Percentiles rank a stretch among this genome's conserved stretches.
Evolutionary conservation across 2,113 vertebrate species (phyloP).

Genomic region (Callocephalon fimbriatum): DNA sequence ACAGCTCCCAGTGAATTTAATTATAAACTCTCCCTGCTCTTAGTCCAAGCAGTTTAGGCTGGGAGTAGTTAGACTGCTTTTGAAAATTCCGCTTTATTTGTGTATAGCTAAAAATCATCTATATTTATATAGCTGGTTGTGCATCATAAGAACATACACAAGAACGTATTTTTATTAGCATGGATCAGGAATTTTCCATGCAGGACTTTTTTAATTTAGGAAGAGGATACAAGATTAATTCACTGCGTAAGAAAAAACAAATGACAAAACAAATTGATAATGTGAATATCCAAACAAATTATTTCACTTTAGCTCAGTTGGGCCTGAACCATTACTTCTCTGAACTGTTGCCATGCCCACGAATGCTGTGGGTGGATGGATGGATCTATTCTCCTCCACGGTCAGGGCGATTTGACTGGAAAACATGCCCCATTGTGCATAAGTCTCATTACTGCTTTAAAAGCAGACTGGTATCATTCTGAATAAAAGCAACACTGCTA

Average conservation of each 20-base stretch:
- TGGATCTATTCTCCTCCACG: rapidly evolving
- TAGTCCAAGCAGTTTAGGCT: constrained; percentile 24
- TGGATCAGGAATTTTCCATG: not conserved
- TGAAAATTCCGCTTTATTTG: constrained; percentile 57
- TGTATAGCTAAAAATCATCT: constrained; percentile 22
- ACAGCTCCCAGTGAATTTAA: constrained; percentile 50
- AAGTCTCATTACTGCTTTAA: not conserved
- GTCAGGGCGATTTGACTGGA: not conserved
- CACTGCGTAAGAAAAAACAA: not conserved
- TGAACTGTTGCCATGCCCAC: not conserved
- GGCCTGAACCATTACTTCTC: not conserved
- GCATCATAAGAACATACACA: constrained; percentile 7
- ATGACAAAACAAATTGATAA: not conserved
- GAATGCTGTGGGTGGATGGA: not conserved
- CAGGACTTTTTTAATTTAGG: not conserved
- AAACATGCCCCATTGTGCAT: not conserved
- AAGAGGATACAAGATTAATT: not conserved
- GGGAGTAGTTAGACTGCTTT: constrained; percentile 51
- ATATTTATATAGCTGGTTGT: constrained; percentile 2
- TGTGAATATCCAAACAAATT: not conserved
- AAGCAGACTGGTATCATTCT: not conserved
- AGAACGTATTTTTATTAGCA: not conserved
- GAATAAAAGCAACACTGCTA: not conserved
- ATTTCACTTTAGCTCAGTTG: not conserved
- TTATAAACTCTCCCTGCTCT: constrained; percentile 46